Conservation (phyloP, 1,140 invertebrate species). For the Chelonus insularis region DNA sequence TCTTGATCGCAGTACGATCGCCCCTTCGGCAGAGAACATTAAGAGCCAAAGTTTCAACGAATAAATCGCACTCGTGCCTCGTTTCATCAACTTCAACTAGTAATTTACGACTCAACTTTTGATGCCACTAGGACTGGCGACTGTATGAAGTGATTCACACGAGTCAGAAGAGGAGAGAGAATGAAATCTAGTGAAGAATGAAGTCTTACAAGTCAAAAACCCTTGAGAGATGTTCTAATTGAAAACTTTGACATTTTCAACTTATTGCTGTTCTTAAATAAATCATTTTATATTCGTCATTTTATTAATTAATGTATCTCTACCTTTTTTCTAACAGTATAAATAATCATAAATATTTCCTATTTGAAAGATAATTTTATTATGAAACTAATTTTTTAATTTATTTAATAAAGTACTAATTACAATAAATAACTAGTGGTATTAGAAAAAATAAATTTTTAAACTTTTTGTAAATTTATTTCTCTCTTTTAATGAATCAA, state of each 20-base stretch:
- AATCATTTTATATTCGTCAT: background rate
- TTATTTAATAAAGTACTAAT: background rate
- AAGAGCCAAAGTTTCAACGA: constrained; percentile 26
- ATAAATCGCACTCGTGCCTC: constrained; percentile 34
- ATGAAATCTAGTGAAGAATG: constrained; percentile 1
- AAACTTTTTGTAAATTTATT: no score
- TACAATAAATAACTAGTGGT: no score
- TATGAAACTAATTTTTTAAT: background rate
- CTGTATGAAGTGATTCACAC: constrained; percentile 25
- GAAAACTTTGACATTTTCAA: constrained; percentile 21
- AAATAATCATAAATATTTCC: background rate
- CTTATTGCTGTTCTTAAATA: constrained; percentile 10
- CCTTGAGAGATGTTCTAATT: constrained; percentile 22
- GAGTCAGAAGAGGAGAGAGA: background rate
- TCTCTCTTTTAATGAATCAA: no score
- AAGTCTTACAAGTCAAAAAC: constrained; percentile 6
- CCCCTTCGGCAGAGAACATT: constrained; percentile 30
- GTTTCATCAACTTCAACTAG: constrained; percentile 35
- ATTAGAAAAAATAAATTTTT: no score
- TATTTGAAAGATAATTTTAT: background rate
- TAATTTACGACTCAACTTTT: constrained; percentile 35
- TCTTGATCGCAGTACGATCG: constrained; percentile 9
- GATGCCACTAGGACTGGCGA: constrained; percentile 24
- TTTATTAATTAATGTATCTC: no score
- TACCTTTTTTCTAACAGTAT: background rate